Conservation (phyloP, 2,797 vertebrate genomes). For the Lophura swinhoii region DNA sequence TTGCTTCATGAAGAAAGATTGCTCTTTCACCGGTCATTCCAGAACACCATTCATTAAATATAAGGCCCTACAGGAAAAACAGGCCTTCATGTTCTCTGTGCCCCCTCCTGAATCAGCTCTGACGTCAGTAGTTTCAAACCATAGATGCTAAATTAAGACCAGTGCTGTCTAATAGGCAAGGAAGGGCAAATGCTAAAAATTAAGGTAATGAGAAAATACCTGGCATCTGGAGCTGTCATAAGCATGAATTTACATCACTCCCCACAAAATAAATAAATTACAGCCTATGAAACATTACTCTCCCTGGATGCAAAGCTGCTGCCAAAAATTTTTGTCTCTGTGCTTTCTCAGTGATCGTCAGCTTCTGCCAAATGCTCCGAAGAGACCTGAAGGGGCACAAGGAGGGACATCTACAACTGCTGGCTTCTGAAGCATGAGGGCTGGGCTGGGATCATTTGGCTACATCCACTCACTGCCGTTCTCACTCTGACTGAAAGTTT, state of each 20-base stretch:
- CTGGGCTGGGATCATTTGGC: background rate
- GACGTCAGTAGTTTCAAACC: background rate
- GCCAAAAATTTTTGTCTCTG: background rate
- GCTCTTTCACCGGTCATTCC: background rate
- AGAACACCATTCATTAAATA: constrained; percentile 64
- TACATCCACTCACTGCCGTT: background rate
- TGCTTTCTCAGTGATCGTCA: background rate
- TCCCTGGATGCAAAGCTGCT: background rate
- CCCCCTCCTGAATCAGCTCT: background rate
- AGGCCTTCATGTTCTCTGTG: background rate
- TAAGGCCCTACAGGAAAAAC: constrained; percentile 35
- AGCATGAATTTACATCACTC: background rate
- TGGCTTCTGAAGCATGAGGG: background rate
- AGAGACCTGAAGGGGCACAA: rapidly evolving
- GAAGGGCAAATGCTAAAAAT: background rate
- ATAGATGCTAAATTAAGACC: background rate
- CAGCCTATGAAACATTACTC: background rate
- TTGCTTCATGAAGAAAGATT: background rate
- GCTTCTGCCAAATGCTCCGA: background rate
- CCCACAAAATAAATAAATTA: constrained; percentile 44
- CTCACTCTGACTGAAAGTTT: constrained; percentile 42
- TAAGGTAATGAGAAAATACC: constrained; percentile 29
- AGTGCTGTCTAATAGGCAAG: background rate
- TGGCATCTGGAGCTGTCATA: constrained; percentile 66
- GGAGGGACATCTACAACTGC: background rate